Base-by-base conservation (phyloP, 2,888 invertebrate species). In the Agrochola circellaris region DNA sequence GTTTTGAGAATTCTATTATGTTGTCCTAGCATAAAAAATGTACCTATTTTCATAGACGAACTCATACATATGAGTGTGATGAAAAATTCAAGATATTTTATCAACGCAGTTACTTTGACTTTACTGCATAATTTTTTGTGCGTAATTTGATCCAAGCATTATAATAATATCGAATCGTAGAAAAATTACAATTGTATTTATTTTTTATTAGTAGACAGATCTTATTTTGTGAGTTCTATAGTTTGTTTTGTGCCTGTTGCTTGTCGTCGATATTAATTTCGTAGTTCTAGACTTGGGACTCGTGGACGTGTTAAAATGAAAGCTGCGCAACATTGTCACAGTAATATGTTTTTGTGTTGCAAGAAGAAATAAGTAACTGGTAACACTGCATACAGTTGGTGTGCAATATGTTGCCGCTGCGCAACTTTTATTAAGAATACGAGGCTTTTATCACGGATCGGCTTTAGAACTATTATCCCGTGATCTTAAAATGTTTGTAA, bases 181-280 rank as follows among this genome's bases (percentile, higher is more conserved):
- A 62, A n/a, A 76, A 84, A 84, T 77, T 86, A 87, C 77, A 64
- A 75, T 84, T 87, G 82, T 89, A 88, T 89, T 88, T 89, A 88
- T 87, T 89, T 82, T 77, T 85, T 71, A 77, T 86, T 83, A 70
- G 42, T 83, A 83, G 64, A 83, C 64, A 83, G 77, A 73, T 81
- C 75, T 85, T 86, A 81, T 64, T 81, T 81, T 86, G 73, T 79
- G 73, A 84, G 77, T 81, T 73, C n/a, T 62, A 72, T 71, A 51
- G 17, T 70, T 74, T 69, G n/a, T 62, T 60, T 58, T 71, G 48
- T 72, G 48, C 30, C 58, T 64, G 56, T 73, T 79, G 42, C 42
- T 42, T 42, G 65, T 75, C 26, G 48, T 51, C 17, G 13, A 58
- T 45, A 20, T 60, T 60, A 65, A 73, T 73, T 73, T 65, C 15